These are phyloP conservation scores for Margaritifera margaritifera DNA, from an alignment of 2,888 invertebrate species.

Conservation along the genomic window DNA sequence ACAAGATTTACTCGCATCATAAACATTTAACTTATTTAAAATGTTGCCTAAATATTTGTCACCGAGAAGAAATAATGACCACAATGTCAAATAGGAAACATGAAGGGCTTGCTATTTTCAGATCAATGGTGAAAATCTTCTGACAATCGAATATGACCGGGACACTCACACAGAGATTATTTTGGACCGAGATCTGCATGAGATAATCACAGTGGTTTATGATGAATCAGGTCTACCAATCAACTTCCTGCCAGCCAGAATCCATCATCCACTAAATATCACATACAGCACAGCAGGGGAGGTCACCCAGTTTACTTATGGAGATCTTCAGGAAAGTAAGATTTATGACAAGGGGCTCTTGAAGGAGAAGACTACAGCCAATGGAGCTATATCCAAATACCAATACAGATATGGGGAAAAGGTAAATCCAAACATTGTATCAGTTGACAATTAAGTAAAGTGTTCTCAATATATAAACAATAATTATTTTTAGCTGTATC, in stretches of 20 bases:
- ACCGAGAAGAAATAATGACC: too few relatives aligned
- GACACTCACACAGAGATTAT: constrained; percentile 91
- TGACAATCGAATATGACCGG: constrained; percentile 94
- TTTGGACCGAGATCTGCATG: constrained; percentile 87
- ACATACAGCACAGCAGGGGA: constrained; percentile 91
- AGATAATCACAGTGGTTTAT: constrained; percentile 88
- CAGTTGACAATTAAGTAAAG: background rate
- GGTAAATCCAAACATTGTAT: constrained; percentile 44
- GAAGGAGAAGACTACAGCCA: constrained; percentile 89
- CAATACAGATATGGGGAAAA: constrained; percentile 90
- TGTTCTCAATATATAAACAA: too few relatives aligned
- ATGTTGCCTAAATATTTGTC: too few relatives aligned
- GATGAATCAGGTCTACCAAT: constrained; percentile 92
- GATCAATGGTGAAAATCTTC: constrained; percentile 93
- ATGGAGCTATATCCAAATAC: constrained; percentile 92
- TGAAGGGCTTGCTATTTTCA: constrained; percentile 66
- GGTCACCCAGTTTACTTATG: constrained; percentile 94
- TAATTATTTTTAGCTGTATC: too few relatives aligned
- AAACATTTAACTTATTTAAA: too few relatives aligned
- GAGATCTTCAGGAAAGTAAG: constrained; percentile 88
- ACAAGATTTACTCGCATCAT: too few relatives aligned
- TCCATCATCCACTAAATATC: constrained; percentile 79
- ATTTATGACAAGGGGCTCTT: constrained; percentile 92
- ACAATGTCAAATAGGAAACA: background rate
- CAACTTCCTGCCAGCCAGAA: constrained; percentile 59